These are phyloP conservation scores for Rhyacichthys aspro DNA, from an alignment of 2,797 vertebrate genomes.

Conservation along the genomic window DNA sequence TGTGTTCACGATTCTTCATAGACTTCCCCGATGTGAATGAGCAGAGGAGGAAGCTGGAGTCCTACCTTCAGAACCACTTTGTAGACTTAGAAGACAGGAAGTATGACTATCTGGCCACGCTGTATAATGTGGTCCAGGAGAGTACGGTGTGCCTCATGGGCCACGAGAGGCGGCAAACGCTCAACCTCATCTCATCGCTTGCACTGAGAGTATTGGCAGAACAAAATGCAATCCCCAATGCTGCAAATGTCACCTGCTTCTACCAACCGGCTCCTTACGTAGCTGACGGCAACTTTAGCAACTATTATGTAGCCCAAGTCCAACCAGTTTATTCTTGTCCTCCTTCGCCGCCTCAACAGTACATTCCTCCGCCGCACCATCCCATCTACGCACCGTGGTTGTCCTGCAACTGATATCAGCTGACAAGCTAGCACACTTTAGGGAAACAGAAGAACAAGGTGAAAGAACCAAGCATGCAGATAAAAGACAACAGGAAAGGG, in stretches of 20 bases:
- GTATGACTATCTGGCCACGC: conserved; percentile 96
- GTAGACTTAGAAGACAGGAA: conserved; percentile 96
- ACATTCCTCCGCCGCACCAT: conserved; percentile 72
- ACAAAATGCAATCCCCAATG: conserved; percentile 95
- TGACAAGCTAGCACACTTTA: conserved; percentile 16
- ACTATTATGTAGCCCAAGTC: conserved; percentile 96
- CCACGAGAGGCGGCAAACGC: conserved; percentile 93
- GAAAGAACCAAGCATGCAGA: not conserved
- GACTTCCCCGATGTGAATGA: conserved; percentile 93
- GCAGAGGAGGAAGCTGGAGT: conserved; percentile 95
- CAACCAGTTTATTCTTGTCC: conserved; percentile 88
- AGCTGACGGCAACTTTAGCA: conserved; percentile 95
- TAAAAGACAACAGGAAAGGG: conserved; percentile 27
- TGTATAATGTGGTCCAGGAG: conserved; percentile 94
- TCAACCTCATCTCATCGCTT: conserved; percentile 94
- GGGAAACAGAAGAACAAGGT: not conserved
- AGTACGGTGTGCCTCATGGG: conserved; percentile 99
- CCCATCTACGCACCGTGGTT: conserved; percentile 93
- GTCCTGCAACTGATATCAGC: conserved; percentile 89
- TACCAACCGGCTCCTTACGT: conserved; percentile 98
- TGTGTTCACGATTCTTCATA: conserved; percentile 99
- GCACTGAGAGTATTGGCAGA: conserved; percentile 92
- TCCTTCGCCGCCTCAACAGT: conserved; percentile 82
- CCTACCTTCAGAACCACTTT: conserved; percentile 98
- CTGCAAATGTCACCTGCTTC: conserved; percentile 97